A percentile compares a stretch with the other conserved stretches of the same genome.
Evolutionary conservation across 1,140 invertebrate genomes (phyloP).

Genomic region (Bursaphelenchus mucronatus): DNA sequence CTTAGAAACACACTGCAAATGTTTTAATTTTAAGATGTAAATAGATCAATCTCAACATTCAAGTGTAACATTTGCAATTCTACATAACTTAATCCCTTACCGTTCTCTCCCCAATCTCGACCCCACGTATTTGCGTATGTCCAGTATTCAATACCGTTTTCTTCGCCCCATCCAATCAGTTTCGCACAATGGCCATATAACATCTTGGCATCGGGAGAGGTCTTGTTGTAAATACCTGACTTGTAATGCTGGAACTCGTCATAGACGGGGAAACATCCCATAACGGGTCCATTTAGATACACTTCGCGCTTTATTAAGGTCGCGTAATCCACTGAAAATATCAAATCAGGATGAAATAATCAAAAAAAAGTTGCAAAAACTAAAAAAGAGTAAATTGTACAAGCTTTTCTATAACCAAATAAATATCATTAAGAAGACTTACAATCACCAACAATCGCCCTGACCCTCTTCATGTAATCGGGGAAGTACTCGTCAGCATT

Average conservation of each 20-base stretch:
- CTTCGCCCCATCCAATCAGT: constrained; percentile 45
- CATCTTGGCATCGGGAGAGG: constrained; percentile 22
- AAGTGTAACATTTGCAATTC: no score
- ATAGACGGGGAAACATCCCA: constrained; percentile 46
- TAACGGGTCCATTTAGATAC: constrained; percentile 40
- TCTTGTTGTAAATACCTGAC: constrained; percentile 42
- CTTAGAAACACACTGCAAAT: no score
- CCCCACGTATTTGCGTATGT: constrained; percentile 46
- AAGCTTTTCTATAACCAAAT: not conserved
- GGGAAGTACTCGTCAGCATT: constrained; percentile 25
- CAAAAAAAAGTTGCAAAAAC: constrained; percentile 5
- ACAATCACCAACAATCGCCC: constrained; percentile 10
- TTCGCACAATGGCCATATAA: constrained; percentile 51
- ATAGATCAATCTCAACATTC: not conserved
- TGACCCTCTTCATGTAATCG: constrained; percentile 17
- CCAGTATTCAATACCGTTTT: constrained; percentile 39
- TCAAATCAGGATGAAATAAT: not conserved
- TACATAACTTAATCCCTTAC: constrained; percentile 21
- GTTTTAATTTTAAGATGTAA: constrained; percentile 18
- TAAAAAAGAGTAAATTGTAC: not conserved
- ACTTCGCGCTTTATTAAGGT: constrained; percentile 42
- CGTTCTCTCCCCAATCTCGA: constrained; percentile 44
- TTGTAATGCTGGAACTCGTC: constrained; percentile 52
- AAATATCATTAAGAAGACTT: constrained; percentile 8
- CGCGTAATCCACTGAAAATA: constrained; percentile 32